Percentiles rank a stretch among this genome's conserved stretches.
phyloP scores from a whole-genome alignment of 2,113 vertebrate species.

The Dicrurus megarhynchus region DNA sequence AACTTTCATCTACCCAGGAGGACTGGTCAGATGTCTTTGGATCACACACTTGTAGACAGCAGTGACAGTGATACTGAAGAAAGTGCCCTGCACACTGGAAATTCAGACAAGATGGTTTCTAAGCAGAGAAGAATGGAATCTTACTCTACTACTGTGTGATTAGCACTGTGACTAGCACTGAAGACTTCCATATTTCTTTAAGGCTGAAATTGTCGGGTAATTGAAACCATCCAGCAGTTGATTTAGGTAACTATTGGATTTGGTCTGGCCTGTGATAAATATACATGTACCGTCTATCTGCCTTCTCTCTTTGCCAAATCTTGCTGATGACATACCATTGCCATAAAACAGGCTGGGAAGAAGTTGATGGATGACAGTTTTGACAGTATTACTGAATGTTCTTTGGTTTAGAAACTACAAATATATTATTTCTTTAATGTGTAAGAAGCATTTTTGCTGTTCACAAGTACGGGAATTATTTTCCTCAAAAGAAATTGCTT shows the following conservation, averaged over 20 bases:
- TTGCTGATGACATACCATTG: conserved; percentile 63
- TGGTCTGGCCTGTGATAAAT: conserved; percentile 35
- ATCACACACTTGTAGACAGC: conserved; percentile 76
- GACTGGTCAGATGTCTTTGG: conserved; percentile 76
- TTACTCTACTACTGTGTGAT: conserved; percentile 90
- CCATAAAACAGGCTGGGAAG: conserved; percentile 63
- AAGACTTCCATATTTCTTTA: conserved; percentile 27
- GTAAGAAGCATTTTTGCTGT: conserved; percentile 55
- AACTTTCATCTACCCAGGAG: conserved; percentile 69
- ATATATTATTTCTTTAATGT: conserved; percentile 45
- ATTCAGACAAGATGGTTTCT: conserved; percentile 49
- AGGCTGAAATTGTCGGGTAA: conserved; percentile 37
- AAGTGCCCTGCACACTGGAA: conserved; percentile 63
- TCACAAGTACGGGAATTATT: conserved; percentile 56
- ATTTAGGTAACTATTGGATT: neutral
- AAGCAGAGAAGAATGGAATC: conserved; percentile 77
- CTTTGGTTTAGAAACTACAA: conserved; percentile 67
- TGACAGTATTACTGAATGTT: conserved; percentile 81
- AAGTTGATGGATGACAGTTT: conserved; percentile 59
- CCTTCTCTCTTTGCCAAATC: conserved; percentile 83
- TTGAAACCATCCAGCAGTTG: conserved; percentile 7
- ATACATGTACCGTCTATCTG: conserved; percentile 58
- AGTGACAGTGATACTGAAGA: conserved; percentile 87
- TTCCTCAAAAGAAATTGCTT: conserved; percentile 68
- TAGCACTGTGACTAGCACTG: conserved; percentile 66